phyloP scores from a whole-genome alignment of 35 echinoderm and acorn worm genomes.

The Lytechinus variegatus region DNA sequence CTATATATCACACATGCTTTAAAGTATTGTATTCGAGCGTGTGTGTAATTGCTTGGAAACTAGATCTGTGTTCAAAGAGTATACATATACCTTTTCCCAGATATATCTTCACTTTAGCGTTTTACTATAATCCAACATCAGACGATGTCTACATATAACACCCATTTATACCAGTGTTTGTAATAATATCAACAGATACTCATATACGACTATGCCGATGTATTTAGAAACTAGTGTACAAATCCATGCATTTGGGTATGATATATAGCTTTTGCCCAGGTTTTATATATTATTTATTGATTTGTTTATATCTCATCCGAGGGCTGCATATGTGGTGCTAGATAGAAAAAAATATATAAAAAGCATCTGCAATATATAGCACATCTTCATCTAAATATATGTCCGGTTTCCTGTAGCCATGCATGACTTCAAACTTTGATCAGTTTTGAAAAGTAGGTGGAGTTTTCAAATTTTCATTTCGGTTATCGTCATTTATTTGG shows the following conservation, averaged over 20 bases:
- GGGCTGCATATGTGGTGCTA: neutral
- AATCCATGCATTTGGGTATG: conserved; percentile 2
- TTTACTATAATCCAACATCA: neutral
- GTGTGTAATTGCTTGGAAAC: neutral
- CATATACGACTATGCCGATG: neutral
- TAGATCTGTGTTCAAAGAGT: neutral
- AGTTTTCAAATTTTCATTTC: neutral
- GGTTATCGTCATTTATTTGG: neutral
- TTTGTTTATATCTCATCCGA: neutral
- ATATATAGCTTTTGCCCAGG: neutral
- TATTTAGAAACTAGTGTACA: conserved; percentile 5
- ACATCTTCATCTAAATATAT: neutral
- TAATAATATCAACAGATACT: neutral
- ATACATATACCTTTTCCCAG: neutral
- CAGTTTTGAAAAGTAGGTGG: neutral
- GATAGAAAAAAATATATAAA: neutral
- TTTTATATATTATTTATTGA: neutral
- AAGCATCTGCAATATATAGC: conserved; percentile 3
- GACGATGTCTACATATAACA: neutral
- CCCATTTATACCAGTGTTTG: neutral
- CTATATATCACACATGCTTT: neutral
- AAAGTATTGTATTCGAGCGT: neutral
- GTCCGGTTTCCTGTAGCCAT: neutral
- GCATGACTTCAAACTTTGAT: neutral
- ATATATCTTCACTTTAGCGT: neutral